Percentiles rank a stretch among this genome's conserved stretches.
phyloP scores from a whole-genome alignment of 2,888 invertebrate genomes.

The Stenolophus ochropezus region DNA sequence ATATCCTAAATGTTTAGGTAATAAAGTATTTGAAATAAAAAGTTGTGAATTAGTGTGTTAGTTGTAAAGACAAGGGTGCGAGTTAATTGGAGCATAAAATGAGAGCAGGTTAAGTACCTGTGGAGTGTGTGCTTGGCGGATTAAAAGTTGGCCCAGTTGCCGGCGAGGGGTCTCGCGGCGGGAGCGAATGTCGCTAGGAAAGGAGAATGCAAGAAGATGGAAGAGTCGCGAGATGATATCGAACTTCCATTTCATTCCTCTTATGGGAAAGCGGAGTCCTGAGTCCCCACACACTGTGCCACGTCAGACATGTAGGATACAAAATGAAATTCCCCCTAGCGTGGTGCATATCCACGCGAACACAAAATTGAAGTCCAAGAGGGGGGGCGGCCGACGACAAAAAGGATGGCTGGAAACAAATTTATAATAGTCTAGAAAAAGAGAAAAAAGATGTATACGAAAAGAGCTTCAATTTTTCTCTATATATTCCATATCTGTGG shows the following conservation, averaged over 20 bases:
- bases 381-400: slow-evolving; percentile 66
- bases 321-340: slow-evolving; percentile 71
- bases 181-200: slow-evolving; percentile 62
- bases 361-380: slow-evolving; percentile 70
- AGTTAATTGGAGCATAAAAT: background rate
- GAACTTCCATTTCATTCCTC: slow-evolving; percentile 70
- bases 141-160: slow-evolving; percentile 32
- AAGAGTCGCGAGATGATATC: slow-evolving; percentile 68
- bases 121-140: background rate
- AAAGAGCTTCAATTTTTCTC: slow-evolving; percentile 68
- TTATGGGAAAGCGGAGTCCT: slow-evolving; percentile 65
- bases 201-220: slow-evolving; percentile 63
- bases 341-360: slow-evolving; percentile 61
- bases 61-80: too few relatives aligned
- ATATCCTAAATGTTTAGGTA: too few relatives aligned
- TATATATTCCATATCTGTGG: slow-evolving; percentile 60
- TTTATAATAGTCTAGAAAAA: slow-evolving; percentile 69
- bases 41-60: too few relatives aligned
- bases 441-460: slow-evolving; percentile 65
- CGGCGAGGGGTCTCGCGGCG: background rate
- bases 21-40: too few relatives aligned
- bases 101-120: background rate
- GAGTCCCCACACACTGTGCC: slow-evolving; percentile 32
- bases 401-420: slow-evolving; percentile 70
- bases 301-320: slow-evolving; percentile 70